Conservation (phyloP, 2,113 vertebrate genomes). For the Corvus cornix region DNA sequence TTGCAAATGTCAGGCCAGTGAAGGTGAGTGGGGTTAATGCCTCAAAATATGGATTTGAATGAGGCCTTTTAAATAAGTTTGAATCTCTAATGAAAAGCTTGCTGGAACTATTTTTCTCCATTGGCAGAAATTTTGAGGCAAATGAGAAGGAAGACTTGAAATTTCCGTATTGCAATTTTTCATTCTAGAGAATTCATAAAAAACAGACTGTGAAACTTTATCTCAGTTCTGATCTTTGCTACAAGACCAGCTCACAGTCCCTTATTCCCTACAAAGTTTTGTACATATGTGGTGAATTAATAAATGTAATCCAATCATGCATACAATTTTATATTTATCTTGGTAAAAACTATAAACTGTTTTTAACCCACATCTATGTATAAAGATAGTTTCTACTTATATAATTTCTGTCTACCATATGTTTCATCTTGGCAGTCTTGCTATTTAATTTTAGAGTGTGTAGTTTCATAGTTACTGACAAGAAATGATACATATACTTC, state of each 20-base stretch:
- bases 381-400: neutral
- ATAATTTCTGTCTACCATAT: constrained; percentile 32
- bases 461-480: neutral
- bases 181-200: neutral
- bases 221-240: neutral
- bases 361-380: neutral
- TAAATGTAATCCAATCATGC: neutral
- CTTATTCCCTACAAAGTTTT: neutral
- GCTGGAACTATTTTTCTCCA: neutral
- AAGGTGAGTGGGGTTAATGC: neutral
- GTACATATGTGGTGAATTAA: neutral
- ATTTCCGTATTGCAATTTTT: neutral
- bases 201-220: neutral
- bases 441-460: constrained; percentile 3
- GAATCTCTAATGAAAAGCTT: neutral
- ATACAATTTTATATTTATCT: neutral
- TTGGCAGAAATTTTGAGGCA: neutral
- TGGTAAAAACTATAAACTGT: neutral
- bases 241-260: neutral
- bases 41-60: neutral
- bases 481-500: neutral
- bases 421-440: neutral
- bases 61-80: neutral
- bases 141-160: neutral
- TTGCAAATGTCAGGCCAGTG: neutral